Percentiles rank a stretch among this genome's conserved stretches.
Conservation (phyloP, 2,888 invertebrate genomes). For the Altica lythri region DNA sequence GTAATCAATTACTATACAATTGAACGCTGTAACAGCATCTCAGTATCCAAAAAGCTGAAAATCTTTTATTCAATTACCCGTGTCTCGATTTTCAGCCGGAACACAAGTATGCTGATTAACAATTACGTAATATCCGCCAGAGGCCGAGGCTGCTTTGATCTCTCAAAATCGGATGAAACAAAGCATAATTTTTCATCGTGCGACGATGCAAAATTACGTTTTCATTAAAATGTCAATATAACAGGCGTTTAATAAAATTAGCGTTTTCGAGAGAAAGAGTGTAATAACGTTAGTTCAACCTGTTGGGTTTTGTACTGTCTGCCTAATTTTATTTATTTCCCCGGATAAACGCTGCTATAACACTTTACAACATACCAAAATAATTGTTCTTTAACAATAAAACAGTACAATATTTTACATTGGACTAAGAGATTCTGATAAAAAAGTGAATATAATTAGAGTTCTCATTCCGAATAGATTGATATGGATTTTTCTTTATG, state of each 20-base stretch:
- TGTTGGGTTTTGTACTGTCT: slow-evolving; percentile 49
- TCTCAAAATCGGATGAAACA: slow-evolving; percentile 47
- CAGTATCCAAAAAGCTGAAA: slow-evolving; percentile 39
- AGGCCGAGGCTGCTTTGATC: slow-evolving; percentile 44
- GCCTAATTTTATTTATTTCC: slow-evolving; percentile 49
- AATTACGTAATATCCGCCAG: slow-evolving; percentile 44
- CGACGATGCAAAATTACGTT: slow-evolving; percentile 50
- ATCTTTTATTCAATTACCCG: slow-evolving; percentile 44
- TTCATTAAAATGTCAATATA: slow-evolving; percentile 56
- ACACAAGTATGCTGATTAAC: slow-evolving; percentile 42
- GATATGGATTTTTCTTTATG: too few relatives aligned
- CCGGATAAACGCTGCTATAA: slow-evolving; percentile 9
- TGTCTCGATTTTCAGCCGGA: slow-evolving; percentile 34
- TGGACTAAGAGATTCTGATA: too few relatives aligned
- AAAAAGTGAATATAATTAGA: too few relatives aligned
- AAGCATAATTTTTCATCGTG: slow-evolving; percentile 50
- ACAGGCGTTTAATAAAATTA: slow-evolving; percentile 54
- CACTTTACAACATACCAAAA: too few relatives aligned
- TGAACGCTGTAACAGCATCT: slow-evolving; percentile 30
- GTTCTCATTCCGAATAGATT: too few relatives aligned
- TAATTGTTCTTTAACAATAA: too few relatives aligned
- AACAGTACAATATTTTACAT: too few relatives aligned
- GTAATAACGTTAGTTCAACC: slow-evolving; percentile 50
- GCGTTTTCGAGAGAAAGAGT: slow-evolving; percentile 49
- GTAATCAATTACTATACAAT: slow-evolving; percentile 32